These are phyloP conservation scores for Crotalus adamanteus DNA, from an alignment of 2,797 vertebrate species.

Conservation along the genomic window DNA sequence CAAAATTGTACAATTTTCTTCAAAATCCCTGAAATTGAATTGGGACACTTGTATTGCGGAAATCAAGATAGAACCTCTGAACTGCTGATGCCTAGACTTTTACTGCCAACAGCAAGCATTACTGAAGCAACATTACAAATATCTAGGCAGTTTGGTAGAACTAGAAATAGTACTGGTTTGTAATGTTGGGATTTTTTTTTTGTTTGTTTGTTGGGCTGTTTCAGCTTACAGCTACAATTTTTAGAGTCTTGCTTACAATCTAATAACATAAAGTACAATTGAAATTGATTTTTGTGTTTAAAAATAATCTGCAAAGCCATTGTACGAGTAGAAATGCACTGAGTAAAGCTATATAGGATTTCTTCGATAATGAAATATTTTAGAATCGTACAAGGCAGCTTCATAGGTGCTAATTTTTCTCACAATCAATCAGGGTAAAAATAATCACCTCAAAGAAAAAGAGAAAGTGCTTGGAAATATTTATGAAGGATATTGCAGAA, in stretches of 20 bases:
- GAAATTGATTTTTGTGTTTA: constrained; percentile 38
- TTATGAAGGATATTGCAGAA: constrained; percentile 4
- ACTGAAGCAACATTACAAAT: constrained; percentile 17
- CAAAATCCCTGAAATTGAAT: background rate
- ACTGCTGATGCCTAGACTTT: constrained; percentile 20
- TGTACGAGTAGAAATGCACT: constrained; percentile 15
- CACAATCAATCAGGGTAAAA: constrained; percentile 18
- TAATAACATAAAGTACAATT: constrained; percentile 52
- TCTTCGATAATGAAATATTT: constrained; percentile 30
- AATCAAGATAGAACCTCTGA: background rate
- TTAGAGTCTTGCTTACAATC: constrained; percentile 36
- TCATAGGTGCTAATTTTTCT: constrained; percentile 33
- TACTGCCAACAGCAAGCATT: background rate
- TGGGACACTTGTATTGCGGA: background rate
- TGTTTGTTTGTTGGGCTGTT: constrained; percentile 12
- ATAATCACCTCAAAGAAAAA: background rate
- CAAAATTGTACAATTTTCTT: background rate
- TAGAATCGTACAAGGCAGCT: constrained; percentile 6
- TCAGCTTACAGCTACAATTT: constrained; percentile 32
- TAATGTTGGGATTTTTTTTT: background rate
- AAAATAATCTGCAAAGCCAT: constrained; percentile 21
- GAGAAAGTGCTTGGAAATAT: background rate
- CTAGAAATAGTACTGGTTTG: background rate
- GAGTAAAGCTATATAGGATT: constrained; percentile 15
- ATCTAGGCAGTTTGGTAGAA: background rate